These are phyloP conservation scores for Myodes glareolus DNA, from an alignment of 2,113 vertebrate genomes.

Conservation along the genomic window DNA sequence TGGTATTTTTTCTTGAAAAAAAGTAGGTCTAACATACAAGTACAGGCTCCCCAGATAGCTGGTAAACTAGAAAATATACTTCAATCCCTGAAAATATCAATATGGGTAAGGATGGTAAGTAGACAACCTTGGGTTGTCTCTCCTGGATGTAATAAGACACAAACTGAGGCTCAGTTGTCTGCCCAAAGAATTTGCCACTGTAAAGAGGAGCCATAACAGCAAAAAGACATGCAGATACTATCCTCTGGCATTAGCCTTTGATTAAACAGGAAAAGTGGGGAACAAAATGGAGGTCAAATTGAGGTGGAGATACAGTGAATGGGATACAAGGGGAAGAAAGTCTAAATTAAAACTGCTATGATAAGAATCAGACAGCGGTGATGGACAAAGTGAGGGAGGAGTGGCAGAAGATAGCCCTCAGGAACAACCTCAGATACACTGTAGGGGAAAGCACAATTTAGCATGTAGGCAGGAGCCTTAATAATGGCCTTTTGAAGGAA, in stretches of 20 bases:
- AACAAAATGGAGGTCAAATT: not conserved
- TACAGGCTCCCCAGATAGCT: not conserved
- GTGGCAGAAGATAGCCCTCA: not conserved
- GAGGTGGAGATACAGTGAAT: not conserved
- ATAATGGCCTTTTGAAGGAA: not conserved
- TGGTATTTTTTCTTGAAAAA: not conserved
- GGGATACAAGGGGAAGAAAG: too few relatives aligned
- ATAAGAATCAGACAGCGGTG: not conserved
- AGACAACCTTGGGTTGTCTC: too few relatives aligned
- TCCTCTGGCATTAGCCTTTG: not conserved
- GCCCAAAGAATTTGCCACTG: not conserved
- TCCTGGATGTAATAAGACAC: not conserved
- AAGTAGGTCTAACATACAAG: not conserved
- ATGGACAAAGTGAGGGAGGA: too few relatives aligned
- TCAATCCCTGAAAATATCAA: not conserved
- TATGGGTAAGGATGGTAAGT: not conserved
- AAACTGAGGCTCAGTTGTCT: not conserved
- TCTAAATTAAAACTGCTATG: not conserved
- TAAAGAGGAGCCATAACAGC: not conserved
- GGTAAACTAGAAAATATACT: not conserved
- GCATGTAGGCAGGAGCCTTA: not conserved
- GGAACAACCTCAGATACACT: not conserved
- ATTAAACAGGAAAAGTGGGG: not conserved
- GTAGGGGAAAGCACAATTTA: not conserved
- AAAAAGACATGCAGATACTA: not conserved